Conservation (phyloP, 2,113 vertebrate species). For the Lophura nycthemera region DNA sequence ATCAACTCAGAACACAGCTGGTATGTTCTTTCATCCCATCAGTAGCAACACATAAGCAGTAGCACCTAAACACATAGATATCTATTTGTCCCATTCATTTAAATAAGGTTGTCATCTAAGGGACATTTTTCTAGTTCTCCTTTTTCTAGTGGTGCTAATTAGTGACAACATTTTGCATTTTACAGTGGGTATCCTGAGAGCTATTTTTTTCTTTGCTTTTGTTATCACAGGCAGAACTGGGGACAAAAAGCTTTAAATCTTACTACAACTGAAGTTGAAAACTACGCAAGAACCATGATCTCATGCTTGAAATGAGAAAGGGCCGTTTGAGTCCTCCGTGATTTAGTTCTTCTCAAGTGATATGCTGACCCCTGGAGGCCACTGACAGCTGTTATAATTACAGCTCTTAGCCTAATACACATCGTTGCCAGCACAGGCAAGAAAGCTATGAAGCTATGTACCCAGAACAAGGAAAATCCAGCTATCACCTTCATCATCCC, state of each 20-base stretch:
- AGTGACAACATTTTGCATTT: neutral
- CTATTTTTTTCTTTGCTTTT: neutral
- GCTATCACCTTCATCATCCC: neutral
- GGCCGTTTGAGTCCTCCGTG: accelerated
- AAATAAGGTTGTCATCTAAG: neutral
- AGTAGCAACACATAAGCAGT: neutral
- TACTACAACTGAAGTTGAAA: neutral
- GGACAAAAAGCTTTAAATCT: neutral
- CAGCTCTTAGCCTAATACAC: neutral
- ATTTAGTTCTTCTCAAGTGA: neutral
- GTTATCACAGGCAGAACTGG: accelerated
- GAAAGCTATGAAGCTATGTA: too few relatives aligned
- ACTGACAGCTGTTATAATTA: neutral
- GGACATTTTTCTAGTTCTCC: neutral
- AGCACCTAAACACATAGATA: neutral
- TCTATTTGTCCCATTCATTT: neutral
- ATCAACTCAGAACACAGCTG: neutral
- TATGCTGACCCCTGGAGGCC: constrained; percentile 60
- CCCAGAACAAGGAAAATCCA: neutral
- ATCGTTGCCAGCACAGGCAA: neutral
- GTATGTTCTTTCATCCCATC: neutral
- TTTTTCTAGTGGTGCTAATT: neutral
- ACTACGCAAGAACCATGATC: neutral
- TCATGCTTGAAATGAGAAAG: neutral
- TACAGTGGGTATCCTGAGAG: neutral